Evolutionary conservation across 1,140 invertebrate genomes (phyloP), one percentile per base, ranked within the genome.

Genomic region (Pemphigus obesinymphae): DNA sequence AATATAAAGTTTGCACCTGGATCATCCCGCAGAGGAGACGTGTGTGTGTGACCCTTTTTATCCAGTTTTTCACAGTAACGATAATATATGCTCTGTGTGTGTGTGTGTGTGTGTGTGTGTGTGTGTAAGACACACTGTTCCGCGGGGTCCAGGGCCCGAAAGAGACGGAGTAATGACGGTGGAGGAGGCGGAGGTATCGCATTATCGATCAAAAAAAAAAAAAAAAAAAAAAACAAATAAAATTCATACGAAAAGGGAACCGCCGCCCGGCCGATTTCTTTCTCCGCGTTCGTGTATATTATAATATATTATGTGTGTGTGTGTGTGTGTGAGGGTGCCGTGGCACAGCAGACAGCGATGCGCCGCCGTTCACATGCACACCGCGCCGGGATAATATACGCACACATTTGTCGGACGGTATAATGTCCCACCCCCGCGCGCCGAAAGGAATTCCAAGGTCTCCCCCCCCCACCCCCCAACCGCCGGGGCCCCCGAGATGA

Each of bases 191-290:
- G 37, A 68, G 66, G 66, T 43, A 68, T 50, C 48, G 55, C 75
- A 55, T 80, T 80, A 80, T 80, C 75, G 75, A 80, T 80, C 75
- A 80, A 61, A 80, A 61, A 63, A 20, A 80, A 37, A 55, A 76
- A 55, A 63, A 78, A 31, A 61, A 78, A 2, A 26, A 76, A 76
- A 23, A 78, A 40, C 20, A 34, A 75, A 37, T 48, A 73, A 53
- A 58, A 80, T n/a, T n/a, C n/a, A n/a, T n/a, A n/a, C n/a, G n/a
- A n/a, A n/a, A n/a, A n/a, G n/a, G 34, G 23, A 80, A 80, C 75
- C 34, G 75, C 75, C n/a, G n/a, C n/a, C n/a, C n/a, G n/a, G n/a
- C n/a, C n/a, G 75, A 63, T 80, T 43, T 43, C 29, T 55, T n/a
- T n/a, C 55, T 29, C 20, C 13, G 70, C 15, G 23, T 66, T 31